Percentiles rank a stretch among this genome's conserved stretches.
phyloP scores from a whole-genome alignment of 2,113 vertebrate species.

The Malurus elegans region DNA sequence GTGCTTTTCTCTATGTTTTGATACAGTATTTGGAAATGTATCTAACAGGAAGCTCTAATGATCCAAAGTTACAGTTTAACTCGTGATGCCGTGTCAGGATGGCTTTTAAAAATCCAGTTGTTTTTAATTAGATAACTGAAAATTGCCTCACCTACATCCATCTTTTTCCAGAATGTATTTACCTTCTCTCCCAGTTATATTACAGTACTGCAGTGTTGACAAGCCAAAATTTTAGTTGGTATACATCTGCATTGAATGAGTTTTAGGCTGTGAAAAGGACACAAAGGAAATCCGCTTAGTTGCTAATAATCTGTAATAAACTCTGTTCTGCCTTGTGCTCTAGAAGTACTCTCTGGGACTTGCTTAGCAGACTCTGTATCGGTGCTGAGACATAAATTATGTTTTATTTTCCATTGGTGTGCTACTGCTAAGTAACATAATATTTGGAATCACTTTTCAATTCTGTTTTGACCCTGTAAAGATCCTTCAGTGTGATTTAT shows the following conservation, averaged over 20 bases:
- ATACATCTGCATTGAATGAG: not conserved
- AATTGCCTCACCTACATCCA: fast-evolving
- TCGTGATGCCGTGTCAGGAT: not conserved
- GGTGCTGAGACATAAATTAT: conserved; percentile 29
- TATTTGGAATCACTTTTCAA: conserved; percentile 43
- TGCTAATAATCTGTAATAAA: conserved; percentile 48
- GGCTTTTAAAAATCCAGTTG: not conserved
- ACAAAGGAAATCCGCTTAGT: not conserved
- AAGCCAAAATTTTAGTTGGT: not conserved
- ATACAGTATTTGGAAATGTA: not conserved
- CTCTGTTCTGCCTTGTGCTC: conserved; percentile 16
- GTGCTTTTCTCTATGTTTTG: not conserved
- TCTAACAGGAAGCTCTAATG: not conserved
- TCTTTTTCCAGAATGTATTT: not conserved
- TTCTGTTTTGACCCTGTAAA: not conserved
- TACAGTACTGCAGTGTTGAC: not conserved
- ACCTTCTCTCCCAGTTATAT: not conserved
- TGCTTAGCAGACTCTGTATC: not conserved
- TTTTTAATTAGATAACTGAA: not conserved
- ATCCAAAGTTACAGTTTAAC: not conserved
- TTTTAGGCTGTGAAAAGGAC: conserved; percentile 2
- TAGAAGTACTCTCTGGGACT: not conserved
- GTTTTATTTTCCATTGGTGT: conserved; percentile 40
- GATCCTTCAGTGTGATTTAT: conserved; percentile 6
- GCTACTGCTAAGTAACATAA: conserved; percentile 45